These are phyloP conservation scores for Chiridota heheva DNA, from an alignment of 35 echinoderm and acorn worm species.

Conservation along the genomic window DNA sequence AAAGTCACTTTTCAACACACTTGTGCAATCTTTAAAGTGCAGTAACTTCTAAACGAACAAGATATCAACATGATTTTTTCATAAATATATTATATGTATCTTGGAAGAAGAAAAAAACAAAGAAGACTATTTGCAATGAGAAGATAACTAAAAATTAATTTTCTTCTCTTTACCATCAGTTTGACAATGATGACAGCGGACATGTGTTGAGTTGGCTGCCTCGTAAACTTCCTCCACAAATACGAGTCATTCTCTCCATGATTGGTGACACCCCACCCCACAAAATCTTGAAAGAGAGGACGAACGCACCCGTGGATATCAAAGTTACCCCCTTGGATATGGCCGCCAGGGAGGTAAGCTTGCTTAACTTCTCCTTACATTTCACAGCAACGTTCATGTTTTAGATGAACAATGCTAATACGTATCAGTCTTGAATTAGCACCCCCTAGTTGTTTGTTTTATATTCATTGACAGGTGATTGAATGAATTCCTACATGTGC, in stretches of 20 bases:
- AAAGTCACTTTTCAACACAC: no score
- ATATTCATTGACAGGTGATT: no score
- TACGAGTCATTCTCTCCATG: slow-evolving; percentile 85
- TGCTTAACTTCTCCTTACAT: not conserved
- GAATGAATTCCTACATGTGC: no score
- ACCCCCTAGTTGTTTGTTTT: no score
- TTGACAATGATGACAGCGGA: slow-evolving; percentile 80
- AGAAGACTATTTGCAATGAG: not conserved
- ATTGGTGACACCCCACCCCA: slow-evolving; percentile 86
- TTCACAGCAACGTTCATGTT: no score
- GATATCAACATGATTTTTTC: no score
- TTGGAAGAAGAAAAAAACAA: not conserved
- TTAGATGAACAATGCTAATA: no score
- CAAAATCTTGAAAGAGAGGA: slow-evolving; percentile 49
- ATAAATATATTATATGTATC: no score
- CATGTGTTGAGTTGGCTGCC: slow-evolving; percentile 78
- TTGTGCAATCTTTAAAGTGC: no score
- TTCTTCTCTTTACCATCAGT: slow-evolving; percentile 26
- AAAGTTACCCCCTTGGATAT: slow-evolving; percentile 81
- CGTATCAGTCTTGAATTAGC: no score
- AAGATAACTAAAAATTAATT: not conserved
- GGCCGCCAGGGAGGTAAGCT: slow-evolving; percentile 57
- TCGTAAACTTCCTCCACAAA: slow-evolving; percentile 68
- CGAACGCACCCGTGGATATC: slow-evolving; percentile 57
- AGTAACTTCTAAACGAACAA: no score